Percentiles rank a stretch among this genome's conserved stretches.
Evolutionary conservation across 2,113 vertebrate species (phyloP).

Genomic region (Ancistrus triradiatus): DNA sequence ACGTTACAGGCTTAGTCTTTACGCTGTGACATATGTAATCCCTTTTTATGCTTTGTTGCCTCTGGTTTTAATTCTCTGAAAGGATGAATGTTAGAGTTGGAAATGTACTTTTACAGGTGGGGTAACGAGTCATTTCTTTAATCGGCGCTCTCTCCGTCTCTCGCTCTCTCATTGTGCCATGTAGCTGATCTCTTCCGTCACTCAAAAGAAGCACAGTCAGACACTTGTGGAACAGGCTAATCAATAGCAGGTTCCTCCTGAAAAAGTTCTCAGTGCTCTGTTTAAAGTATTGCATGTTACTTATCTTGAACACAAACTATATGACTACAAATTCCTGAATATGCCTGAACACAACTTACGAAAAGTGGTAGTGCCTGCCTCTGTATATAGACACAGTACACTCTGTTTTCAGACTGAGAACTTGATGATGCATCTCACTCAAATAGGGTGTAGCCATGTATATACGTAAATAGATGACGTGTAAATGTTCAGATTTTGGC

Average conservation of each 20-base stretch:
- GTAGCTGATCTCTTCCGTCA: constrained; percentile 19
- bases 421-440: constrained; percentile 32
- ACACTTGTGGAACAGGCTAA: constrained; percentile 6
- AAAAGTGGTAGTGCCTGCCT: constrained; percentile 37
- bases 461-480: constrained; percentile 51
- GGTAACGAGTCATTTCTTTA: neutral
- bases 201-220: constrained; percentile 34
- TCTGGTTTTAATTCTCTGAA: no score
- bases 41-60: no score
- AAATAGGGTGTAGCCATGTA: constrained; percentile 54
- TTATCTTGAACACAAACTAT: constrained; percentile 17
- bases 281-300: constrained; percentile 33
- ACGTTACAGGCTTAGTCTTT: no score
- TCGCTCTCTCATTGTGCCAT: constrained; percentile 13
- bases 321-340: constrained; percentile 15
- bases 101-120: neutral
- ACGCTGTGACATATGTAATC: no score
- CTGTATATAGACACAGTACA: constrained; percentile 41
- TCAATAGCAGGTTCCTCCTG: constrained; percentile 3
- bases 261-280: constrained; percentile 13
- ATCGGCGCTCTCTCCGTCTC: neutral
- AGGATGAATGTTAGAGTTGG: no score
- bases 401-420: constrained; percentile 26
- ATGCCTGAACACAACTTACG: constrained; percentile 21
- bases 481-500: constrained; percentile 54